Conservation (phyloP, 1,140 invertebrate genomes). For the Nephotettix cincticeps region DNA sequence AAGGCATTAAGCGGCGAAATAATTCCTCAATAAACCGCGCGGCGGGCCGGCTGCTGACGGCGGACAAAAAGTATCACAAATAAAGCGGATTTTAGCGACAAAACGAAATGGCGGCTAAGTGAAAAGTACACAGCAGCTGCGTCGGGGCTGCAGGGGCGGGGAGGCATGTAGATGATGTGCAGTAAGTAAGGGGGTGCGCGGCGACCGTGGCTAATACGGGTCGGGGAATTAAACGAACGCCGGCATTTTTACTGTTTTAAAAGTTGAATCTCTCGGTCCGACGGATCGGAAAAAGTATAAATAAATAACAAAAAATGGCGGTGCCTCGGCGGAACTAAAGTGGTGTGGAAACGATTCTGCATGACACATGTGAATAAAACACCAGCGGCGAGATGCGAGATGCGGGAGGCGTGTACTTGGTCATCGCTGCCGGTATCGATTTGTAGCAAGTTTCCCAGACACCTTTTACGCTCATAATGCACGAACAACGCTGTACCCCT, state of each 20-base stretch:
- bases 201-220: not conserved
- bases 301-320: conserved; percentile 20
- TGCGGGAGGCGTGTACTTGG: conserved; percentile 33
- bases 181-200: not conserved
- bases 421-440: conserved; percentile 24
- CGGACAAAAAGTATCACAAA: not conserved
- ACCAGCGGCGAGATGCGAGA: conserved; percentile 5
- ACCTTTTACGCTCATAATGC: not conserved
- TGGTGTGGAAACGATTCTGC: conserved; percentile 24
- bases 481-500: not conserved
- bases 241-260: not conserved
- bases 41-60: too few relatives aligned
- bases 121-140: conserved; percentile 2
- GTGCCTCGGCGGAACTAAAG: not conserved
- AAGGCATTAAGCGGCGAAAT: too few relatives aligned
- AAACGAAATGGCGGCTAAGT: conserved; percentile 22
- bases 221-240: not conserved
- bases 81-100: conserved; percentile 17
- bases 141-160: not conserved
- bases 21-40: too few relatives aligned
- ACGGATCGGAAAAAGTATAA: conserved; percentile 5
- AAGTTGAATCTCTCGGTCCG: conserved; percentile 6
- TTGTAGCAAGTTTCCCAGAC: conserved; percentile 2
- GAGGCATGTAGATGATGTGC: not conserved
- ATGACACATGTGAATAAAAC: conserved; percentile 28